A percentile compares a stretch with the other conserved stretches of the same genome.
Evolutionary conservation across 2,888 invertebrate species (phyloP).

Genomic region (Aproaerema taeniolella): DNA sequence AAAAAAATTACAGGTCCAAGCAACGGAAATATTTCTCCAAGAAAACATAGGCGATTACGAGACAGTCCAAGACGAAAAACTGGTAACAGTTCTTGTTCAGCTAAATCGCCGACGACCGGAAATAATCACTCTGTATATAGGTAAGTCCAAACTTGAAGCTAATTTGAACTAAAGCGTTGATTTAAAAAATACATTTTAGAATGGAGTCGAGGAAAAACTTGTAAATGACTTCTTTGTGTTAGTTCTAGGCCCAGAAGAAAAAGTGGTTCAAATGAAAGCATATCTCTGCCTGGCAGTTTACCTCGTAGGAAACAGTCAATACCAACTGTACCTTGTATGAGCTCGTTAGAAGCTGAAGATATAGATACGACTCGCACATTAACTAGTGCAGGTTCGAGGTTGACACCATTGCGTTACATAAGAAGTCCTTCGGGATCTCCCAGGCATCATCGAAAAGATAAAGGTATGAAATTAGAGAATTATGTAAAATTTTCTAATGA

Average conservation of each 20-base stretch:
- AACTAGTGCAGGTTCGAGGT: slow-evolving; percentile 64
- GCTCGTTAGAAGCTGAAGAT: slow-evolving; percentile 72
- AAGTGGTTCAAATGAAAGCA: slow-evolving; percentile 78
- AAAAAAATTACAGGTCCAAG: slow-evolving; percentile 36
- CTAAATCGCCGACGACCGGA: slow-evolving; percentile 72
- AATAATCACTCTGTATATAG: slow-evolving; percentile 64
- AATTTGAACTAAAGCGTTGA: too few species aligned
- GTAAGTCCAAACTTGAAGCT: too few species aligned
- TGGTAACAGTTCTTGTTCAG: slow-evolving; percentile 63
- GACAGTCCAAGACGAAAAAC: slow-evolving; percentile 83
- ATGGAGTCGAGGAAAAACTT: too few species aligned
- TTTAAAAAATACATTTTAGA: too few species aligned
- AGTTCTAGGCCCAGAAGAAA: slow-evolving; percentile 56
- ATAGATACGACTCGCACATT: slow-evolving; percentile 66
- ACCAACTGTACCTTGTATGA: slow-evolving; percentile 63
- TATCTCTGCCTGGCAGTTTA: slow-evolving; percentile 79
- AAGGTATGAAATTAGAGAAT: too few species aligned
- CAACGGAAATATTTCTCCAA: slow-evolving; percentile 74
- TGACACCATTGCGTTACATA: slow-evolving; percentile 65
- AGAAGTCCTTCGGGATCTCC: slow-evolving; percentile 74
- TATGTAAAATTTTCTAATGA: too few species aligned
- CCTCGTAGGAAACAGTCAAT: slow-evolving; percentile 79
- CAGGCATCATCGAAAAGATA: slow-evolving; percentile 64
- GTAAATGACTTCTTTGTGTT: too few species aligned
- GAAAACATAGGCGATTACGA: slow-evolving; percentile 78